A percentile compares a stretch with the other conserved stretches of the same genome.
Conservation (phyloP, 2,113 vertebrate genomes). For the Nansenia antarctica region DNA sequence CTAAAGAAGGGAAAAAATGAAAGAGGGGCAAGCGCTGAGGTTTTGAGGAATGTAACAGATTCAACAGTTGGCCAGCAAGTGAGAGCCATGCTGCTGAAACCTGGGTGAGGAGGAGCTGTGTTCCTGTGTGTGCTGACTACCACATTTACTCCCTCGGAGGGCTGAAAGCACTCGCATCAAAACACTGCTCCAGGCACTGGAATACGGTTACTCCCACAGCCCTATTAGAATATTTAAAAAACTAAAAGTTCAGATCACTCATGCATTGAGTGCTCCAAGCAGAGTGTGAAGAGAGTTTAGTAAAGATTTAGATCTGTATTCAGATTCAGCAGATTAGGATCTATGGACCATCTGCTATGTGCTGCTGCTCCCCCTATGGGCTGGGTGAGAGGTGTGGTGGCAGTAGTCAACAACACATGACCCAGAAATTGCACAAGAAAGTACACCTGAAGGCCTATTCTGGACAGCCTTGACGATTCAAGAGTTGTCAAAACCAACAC, state of each 20-base stretch:
- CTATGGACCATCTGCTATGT: constrained; percentile 26
- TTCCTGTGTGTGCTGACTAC: constrained; percentile 6
- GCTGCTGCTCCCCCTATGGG: constrained; percentile 14
- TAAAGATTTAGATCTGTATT: constrained; percentile 3
- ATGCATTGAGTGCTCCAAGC: no score
- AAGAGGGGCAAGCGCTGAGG: constrained; percentile 14
- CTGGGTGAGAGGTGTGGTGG: constrained; percentile 22
- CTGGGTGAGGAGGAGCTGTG: constrained; percentile 5
- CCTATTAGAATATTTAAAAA: neutral
- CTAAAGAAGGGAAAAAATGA: constrained; percentile 4
- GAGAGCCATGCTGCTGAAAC: constrained; percentile 9
- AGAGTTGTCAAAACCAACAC: neutral
- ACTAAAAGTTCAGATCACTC: no score
- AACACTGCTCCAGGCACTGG: neutral
- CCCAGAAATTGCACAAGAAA: constrained; percentile 2
- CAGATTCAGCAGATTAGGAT: constrained; percentile 7
- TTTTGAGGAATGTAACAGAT: constrained; percentile 51
- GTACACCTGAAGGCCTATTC: neutral
- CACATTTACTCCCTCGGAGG: neutral
- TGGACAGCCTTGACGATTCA: neutral
- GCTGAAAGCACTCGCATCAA: neutral
- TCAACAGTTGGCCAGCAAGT: constrained; percentile 17
- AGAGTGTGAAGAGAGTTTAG: no score
- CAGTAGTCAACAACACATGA: constrained; percentile 7
- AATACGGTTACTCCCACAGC: neutral